These are phyloP conservation scores for Tenebrosternarchus preto DNA, from an alignment of 2,113 vertebrate species.

Conservation along the genomic window DNA sequence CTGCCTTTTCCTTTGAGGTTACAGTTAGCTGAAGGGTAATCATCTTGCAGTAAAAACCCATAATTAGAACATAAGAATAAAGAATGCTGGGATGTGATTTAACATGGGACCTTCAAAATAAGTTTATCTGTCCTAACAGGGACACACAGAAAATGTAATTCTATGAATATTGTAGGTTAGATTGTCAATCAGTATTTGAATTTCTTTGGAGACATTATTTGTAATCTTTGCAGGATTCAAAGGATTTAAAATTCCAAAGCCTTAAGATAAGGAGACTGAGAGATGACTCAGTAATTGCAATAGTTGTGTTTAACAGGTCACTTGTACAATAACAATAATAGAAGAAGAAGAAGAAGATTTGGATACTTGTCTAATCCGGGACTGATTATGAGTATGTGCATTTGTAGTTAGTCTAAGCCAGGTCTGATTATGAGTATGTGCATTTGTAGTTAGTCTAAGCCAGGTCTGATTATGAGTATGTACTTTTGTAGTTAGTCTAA, in stretches of 20 bases:
- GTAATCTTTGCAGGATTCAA: neutral
- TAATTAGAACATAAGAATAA: constrained; percentile 30
- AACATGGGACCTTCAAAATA: constrained; percentile 9
- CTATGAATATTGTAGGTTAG: neutral
- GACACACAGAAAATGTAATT: constrained; percentile 12
- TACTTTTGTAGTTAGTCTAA: no score
- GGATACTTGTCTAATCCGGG: no score
- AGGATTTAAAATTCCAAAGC: neutral
- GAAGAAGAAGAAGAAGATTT: neutral
- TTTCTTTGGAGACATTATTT: neutral
- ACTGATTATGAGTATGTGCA: no score
- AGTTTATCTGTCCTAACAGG: constrained; percentile 1
- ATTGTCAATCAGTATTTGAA: constrained; percentile 4
- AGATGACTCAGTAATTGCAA: neutral
- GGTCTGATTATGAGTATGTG: no score
- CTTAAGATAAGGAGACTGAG: neutral
- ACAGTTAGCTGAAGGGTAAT: constrained; percentile 24
- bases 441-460: no score
- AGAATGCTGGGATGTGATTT: constrained; percentile 20
- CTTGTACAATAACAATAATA: neutral
- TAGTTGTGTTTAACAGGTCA: neutral
- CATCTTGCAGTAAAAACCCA: constrained; percentile 11
- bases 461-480: no score
- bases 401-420: no score
- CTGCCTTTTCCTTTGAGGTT: constrained; percentile 6